Evolutionary conservation across 2,888 invertebrate genomes (phyloP), one percentile per base, ranked within the genome.

Genomic region (Iselma pallidipennis): DNA sequence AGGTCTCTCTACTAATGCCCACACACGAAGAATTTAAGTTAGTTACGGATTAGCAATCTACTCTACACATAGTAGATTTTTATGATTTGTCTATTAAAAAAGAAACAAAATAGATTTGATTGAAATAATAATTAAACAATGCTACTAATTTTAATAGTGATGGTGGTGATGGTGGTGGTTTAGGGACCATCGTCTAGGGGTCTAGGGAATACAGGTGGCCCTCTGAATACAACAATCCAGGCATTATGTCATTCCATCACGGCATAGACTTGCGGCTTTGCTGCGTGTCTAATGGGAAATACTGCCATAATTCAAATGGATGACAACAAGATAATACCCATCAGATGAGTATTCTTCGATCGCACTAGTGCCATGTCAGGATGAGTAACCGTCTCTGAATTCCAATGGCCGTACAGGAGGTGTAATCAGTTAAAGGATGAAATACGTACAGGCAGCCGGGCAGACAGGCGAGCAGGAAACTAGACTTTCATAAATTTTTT

Each of bases 321-420:
- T 63, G 63, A 63, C 63, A 63, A 55, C 58, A 50, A 56, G 63
- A 63, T 63, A 59, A 59, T 63, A 59, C 63, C 45, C 59, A n/a
- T 59, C 63, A 59, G 56, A 63, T 63, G 56, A 56, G 63, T 59
- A 55, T 63, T 59, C 45, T 45, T 59, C 59, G 62, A 61, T 53
- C 42, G 51, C 21, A 31, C 29, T 51, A 29, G 51, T 45, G 21
- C 21, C 45, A 45, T 45, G 51, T 31, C 55, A 51, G 55, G 57
- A 61, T 57, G 51, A 61, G 61, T 54, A 56, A 49, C 53, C 53
- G 52, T 51, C 56, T 48, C 16, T 50, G 61, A 57, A 61, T 61
- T 61, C 53, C 50, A 61, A 61, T 61, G 61, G 25, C 51, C 37
- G 37, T 31, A 21, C 21, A 28, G 26, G n/a, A 49, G 25, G 49